phyloP scores from a whole-genome alignment of 2,113 vertebrate genomes.

The Silurus glanis region DNA sequence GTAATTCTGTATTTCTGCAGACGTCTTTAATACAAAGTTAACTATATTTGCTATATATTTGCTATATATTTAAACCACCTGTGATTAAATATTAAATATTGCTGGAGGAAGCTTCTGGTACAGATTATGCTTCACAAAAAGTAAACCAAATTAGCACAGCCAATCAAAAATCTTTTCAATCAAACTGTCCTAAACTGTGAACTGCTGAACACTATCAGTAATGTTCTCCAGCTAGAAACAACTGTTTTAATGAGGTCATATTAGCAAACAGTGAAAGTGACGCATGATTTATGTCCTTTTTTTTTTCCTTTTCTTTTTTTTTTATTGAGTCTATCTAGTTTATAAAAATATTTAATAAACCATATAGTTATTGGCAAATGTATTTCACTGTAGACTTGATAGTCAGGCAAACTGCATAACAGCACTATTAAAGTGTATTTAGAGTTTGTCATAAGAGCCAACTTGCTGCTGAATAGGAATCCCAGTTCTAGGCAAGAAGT shows the following conservation, averaged over 20 bases:
- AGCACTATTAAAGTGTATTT: not conserved
- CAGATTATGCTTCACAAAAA: not conserved
- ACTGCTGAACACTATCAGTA: not conserved
- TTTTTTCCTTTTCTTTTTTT: not conserved
- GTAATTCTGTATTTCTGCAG: not conserved
- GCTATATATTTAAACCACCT: too few species aligned
- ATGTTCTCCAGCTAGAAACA: not conserved
- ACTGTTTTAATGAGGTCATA: not conserved
- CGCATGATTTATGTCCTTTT: not conserved
- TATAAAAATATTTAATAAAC: not conserved
- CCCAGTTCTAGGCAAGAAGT: not conserved
- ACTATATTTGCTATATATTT: not conserved
- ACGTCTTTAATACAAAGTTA: not conserved
- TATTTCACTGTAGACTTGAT: not conserved
- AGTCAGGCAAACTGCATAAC: not conserved
- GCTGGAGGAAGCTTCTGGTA: not conserved
- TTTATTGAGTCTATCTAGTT: not conserved
- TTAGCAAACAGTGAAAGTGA: not conserved
- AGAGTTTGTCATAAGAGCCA: not conserved
- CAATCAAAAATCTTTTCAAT: not conserved
- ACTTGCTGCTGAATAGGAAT: not conserved
- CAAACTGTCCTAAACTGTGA: not conserved
- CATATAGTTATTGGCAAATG: not conserved
- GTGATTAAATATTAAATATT: not conserved
- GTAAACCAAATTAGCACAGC: not conserved